Base-by-base conservation (phyloP, 2,888 invertebrate species). In the Keiferia lycopersicella region DNA sequence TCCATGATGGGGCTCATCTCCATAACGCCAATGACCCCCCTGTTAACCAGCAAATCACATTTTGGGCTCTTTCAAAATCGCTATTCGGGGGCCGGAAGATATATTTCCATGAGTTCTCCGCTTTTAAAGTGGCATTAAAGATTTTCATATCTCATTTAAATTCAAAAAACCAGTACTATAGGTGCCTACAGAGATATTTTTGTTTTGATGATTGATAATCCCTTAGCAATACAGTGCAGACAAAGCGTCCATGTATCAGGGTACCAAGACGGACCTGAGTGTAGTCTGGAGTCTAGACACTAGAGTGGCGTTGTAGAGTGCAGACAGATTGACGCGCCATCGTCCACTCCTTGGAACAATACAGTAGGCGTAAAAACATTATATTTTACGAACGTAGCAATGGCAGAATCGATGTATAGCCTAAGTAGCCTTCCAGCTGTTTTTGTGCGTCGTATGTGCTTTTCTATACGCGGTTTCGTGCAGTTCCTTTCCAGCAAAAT, bases 1-100 rank as follows among this genome's bases (percentile, higher is more conserved):
- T 53, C 51, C 12, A 10, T 53, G 50, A 50, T 50, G 20, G 51
- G 22, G 51, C 51, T 53, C 51, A 53, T 53, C 51, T 53, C 51
- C 51, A 53, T 53, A 53, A 53, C 51, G 51, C 51, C 22, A 22
- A 22, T 22, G 22, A 22, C 22, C 20, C 51, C 22, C 14, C 14
- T 26, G 51, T 53, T 53, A 26, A 53, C 26, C 51, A 20, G 20
- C 22, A 26, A 53, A 26, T 53, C 22, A 22, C 26, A 22, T 53
- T 53, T 53, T 10, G 16, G n/a, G 45, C 45, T n/a, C 45, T 45
- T 45, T 8, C 45, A 16, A 45, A 45, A 45, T 45, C 45, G 45
- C 1, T 45, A n/a, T 16, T 45, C 45, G 4, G 45, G 16, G 45
- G 4, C 45, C 16, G 45, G 45, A 45, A n/a, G 0, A 41, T 41